A percentile compares a stretch with the other conserved stretches of the same genome.
phyloP scores from a whole-genome alignment of 2,888 invertebrate species.

The Venustoraphidia nigricollis region DNA sequence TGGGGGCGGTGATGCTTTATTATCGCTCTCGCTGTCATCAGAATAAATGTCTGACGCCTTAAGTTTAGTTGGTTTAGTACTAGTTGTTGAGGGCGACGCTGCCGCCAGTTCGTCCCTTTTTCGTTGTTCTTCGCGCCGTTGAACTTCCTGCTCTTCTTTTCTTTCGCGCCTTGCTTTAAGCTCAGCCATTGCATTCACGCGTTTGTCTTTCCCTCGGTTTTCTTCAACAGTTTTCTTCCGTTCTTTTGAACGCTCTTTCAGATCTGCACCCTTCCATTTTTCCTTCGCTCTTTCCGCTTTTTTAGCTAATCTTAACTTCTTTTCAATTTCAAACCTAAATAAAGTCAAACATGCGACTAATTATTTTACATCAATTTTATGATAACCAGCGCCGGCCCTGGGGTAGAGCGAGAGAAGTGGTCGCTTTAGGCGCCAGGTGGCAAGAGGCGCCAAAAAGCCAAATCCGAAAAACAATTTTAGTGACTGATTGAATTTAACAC shows the following conservation, averaged over 20 bases:
- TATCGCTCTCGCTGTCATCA: constrained; percentile 62
- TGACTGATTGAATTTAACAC: too few species aligned
- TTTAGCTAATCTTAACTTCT: constrained; percentile 73
- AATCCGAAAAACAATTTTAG: too few species aligned
- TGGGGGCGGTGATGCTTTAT: constrained; percentile 17
- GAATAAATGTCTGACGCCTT: constrained; percentile 95
- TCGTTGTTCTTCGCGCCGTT: constrained; percentile 33
- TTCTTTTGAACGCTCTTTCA: constrained; percentile 67
- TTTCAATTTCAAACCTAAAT: constrained; percentile 81
- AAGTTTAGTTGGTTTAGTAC: constrained; percentile 50
- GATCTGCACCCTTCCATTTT: constrained; percentile 38
- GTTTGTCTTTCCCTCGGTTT: constrained; percentile 68
- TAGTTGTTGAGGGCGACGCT: constrained; percentile 33
- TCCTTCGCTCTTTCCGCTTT: constrained; percentile 53
- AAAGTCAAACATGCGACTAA: background rate
- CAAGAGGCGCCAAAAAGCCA: too few species aligned
- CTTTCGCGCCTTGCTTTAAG: constrained; percentile 84
- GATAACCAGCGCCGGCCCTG: too few species aligned
- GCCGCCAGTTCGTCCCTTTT: constrained; percentile 40
- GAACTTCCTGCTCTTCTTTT: constrained; percentile 46
- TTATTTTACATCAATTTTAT: too few species aligned
- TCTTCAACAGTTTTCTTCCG: constrained; percentile 83
- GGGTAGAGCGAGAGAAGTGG: too few species aligned
- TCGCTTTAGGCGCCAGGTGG: too few species aligned
- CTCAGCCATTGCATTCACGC: constrained; percentile 86